Conservation (phyloP, 2,888 invertebrate genomes). For the Deilephila porcellus region DNA sequence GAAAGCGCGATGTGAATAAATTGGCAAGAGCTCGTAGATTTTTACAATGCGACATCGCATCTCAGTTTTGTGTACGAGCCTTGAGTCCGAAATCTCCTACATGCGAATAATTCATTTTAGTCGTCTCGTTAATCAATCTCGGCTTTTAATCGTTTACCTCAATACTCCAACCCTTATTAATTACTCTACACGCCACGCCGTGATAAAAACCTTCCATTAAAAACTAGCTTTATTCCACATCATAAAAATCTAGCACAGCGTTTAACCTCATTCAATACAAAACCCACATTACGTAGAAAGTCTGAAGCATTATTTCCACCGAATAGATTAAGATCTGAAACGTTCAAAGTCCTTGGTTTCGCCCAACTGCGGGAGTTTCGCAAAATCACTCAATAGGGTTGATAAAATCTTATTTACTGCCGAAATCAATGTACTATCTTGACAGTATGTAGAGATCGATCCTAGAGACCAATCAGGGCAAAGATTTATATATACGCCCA, state of each 20-base stretch:
- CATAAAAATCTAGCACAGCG: slow-evolving; percentile 2
- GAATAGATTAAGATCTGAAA: not conserved
- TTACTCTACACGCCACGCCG: not conserved
- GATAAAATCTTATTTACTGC: not conserved
- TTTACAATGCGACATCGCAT: no score
- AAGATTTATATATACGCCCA: no score
- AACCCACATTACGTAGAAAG: slow-evolving; percentile 1
- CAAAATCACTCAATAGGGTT: slow-evolving; percentile 14
- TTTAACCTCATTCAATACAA: not conserved
- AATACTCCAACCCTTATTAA: not conserved
- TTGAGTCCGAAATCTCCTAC: no score
- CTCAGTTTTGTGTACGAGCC: no score
- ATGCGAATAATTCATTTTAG: no score
- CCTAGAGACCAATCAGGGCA: no score
- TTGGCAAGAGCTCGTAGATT: no score
- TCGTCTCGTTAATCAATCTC: no score
- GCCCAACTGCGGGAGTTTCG: not conserved
- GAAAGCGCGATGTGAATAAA: no score
- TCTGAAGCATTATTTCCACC: slow-evolving; percentile 10
- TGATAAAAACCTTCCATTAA: not conserved
- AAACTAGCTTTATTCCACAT: not conserved
- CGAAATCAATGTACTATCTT: not conserved
- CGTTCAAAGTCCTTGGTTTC: not conserved
- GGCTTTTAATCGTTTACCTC: no score
- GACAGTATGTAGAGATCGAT: no score